These are phyloP conservation scores for Chionomys nivalis DNA, from an alignment of 2,113 vertebrate genomes.

Conservation along the genomic window DNA sequence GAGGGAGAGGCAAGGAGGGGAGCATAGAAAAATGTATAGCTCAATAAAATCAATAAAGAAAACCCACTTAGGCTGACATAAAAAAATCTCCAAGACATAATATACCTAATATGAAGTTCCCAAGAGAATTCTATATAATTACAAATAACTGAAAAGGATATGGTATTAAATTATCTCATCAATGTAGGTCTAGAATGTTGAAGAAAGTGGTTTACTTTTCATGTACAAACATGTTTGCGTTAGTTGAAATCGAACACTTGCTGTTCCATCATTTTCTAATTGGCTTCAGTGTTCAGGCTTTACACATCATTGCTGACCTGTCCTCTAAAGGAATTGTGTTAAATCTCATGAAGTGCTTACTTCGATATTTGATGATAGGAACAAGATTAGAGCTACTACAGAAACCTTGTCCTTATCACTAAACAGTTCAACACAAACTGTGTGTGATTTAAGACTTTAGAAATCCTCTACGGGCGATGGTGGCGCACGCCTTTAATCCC, in stretches of 20 bases:
- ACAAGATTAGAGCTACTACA: neutral
- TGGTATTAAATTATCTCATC: neutral
- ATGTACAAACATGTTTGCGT: neutral
- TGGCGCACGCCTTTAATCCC: too few relatives aligned
- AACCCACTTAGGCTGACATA: neutral
- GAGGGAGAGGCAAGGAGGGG: too few relatives aligned
- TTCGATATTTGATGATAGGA: neutral
- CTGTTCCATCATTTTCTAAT: neutral
- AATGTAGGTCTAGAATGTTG: neutral
- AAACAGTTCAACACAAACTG: neutral
- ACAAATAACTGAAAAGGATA: neutral
- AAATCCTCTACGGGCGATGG: too few relatives aligned
- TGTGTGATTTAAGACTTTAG: neutral
- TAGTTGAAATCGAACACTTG: neutral
- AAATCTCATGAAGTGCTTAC: neutral
- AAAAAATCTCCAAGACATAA: neutral
- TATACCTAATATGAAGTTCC: neutral
- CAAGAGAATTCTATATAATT: neutral
- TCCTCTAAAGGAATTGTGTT: neutral
- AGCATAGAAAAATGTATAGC: too few relatives aligned
- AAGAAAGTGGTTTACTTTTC: neutral
- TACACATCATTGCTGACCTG: neutral
- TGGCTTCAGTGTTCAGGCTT: neutral
- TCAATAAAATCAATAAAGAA: too few relatives aligned
- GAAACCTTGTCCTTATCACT: neutral